Base-by-base conservation (phyloP, 2,888 invertebrate genomes). In the Thyatira batis region DNA sequence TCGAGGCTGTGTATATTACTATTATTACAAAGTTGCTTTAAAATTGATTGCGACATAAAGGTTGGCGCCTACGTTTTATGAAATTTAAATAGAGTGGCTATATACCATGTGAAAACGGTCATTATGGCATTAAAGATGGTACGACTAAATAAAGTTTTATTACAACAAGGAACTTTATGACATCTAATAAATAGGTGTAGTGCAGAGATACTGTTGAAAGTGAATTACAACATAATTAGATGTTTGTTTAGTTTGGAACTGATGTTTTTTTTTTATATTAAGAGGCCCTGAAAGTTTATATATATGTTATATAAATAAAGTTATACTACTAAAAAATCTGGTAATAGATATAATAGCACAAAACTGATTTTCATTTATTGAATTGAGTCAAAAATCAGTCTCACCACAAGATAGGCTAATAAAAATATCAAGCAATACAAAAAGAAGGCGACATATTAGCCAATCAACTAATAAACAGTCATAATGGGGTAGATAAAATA, bases 331-430 rank as follows among this genome's bases (percentile, higher is more conserved):
- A n/a, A n/a, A n/a, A n/a, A n/a, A n/a, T n/a, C n/a, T n/a, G n/a
- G n/a, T n/a, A n/a, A n/a, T n/a, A n/a, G n/a, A n/a, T n/a, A n/a
- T n/a, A n/a, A n/a, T n/a, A n/a, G n/a, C n/a, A n/a, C n/a, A n/a
- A n/a, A n/a, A n/a, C n/a, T n/a, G n/a, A n/a, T n/a, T n/a, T n/a
- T n/a, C n/a, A n/a, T n/a, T n/a, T n/a, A n/a, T n/a, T n/a, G n/a
- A n/a, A n/a, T n/a, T n/a, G n/a, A n/a, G n/a, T n/a, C n/a, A n/a
- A n/a, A n/a, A n/a, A n/a, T n/a, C n/a, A n/a, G n/a, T n/a, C n/a
- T n/a, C n/a, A n/a, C n/a, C n/a, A n/a, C n/a, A n/a, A n/a, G n/a
- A 66, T 61, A 49, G 51, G 51, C 60, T 56, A 57, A 53, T 57
- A 55, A 53, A 60, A 60, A 55, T 59, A 55, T 65, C 57, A 49